Percentiles rank a stretch among this genome's conserved stretches.
These are phyloP conservation scores for Megalonaias nervosa DNA, from an alignment of 1,140 invertebrate species.

Conservation along the genomic window DNA sequence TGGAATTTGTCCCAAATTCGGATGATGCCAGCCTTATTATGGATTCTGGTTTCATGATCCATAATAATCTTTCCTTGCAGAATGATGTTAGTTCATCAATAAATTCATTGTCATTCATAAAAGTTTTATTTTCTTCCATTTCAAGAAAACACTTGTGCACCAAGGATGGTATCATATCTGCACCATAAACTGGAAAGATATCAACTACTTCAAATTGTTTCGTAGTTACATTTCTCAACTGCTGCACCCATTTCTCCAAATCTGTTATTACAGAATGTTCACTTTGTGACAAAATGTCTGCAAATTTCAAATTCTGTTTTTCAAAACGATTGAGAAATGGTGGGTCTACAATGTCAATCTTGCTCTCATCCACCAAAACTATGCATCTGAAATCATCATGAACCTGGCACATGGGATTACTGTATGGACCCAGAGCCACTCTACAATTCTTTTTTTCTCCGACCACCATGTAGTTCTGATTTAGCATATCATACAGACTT, in stretches of 20 bases:
- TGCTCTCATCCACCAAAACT: conserved; percentile 53
- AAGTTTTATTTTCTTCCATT: not conserved
- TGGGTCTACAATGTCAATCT: conserved; percentile 50
- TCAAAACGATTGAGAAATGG: conserved; percentile 63
- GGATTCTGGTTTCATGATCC: conserved; percentile 40
- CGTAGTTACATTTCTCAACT: conserved; percentile 17
- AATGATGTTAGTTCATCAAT: not conserved
- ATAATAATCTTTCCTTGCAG: conserved; percentile 22
- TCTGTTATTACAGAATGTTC: conserved; percentile 7
- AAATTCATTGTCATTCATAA: not conserved
- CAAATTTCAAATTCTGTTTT: conserved; percentile 50
- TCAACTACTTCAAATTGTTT: conserved; percentile 16
- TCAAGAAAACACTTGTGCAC: conserved; percentile 15
- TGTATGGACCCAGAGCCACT: conserved; percentile 55
- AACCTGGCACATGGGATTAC: conserved; percentile 60
- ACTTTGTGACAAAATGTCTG: conserved; percentile 26
- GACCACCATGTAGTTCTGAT: conserved; percentile 59
- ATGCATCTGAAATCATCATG: conserved; percentile 56
- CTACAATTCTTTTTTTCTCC: conserved; percentile 55
- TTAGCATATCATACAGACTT: conserved; percentile 62
- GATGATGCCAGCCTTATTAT: conserved; percentile 33
- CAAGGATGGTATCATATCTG: conserved; percentile 43
- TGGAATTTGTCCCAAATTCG: not conserved
- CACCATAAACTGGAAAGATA: conserved; percentile 33
- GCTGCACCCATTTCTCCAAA: conserved; percentile 7